phyloP scores from a whole-genome alignment of 2,888 invertebrate species.

The Dorcus hopei region DNA sequence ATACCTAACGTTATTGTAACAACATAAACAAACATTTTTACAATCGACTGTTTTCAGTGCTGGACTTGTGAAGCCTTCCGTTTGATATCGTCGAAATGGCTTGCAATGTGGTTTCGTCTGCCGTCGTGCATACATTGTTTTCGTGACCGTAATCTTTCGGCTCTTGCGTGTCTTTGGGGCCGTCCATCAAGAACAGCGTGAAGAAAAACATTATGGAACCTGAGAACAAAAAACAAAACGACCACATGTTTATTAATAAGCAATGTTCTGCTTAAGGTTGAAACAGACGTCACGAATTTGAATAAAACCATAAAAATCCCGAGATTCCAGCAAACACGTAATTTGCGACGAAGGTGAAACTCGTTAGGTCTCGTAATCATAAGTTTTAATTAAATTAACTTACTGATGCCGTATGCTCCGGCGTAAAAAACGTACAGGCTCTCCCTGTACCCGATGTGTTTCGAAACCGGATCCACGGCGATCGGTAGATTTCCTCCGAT shows the following conservation, averaged over 20 bases:
- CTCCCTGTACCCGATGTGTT: constrained; percentile 77
- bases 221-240: constrained; percentile 42
- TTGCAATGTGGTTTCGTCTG: constrained; percentile 35
- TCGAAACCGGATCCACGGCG: constrained; percentile 80
- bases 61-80: not conserved
- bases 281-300: too few relatives aligned
- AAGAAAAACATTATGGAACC: constrained; percentile 79
- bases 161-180: constrained; percentile 36
- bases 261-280: not conserved
- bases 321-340: too few relatives aligned
- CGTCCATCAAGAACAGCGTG: constrained; percentile 79
- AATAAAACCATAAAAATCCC: too few relatives aligned
- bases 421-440: constrained; percentile 86
- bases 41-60: not conserved
- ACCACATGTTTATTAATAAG: not conserved
- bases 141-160: constrained; percentile 38
- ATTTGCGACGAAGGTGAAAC: too few relatives aligned
- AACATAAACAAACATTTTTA: not conserved
- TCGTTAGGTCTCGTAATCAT: too few relatives aligned
- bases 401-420: constrained; percentile 82
- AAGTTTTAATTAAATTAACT: constrained; percentile 43
- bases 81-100: not conserved
- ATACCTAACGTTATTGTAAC: too few relatives aligned
- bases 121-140: constrained; percentile 41
- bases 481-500: constrained; percentile 88